Base-by-base conservation (phyloP, 2,113 vertebrate species). In the Muntiacus reevesi region DNA sequence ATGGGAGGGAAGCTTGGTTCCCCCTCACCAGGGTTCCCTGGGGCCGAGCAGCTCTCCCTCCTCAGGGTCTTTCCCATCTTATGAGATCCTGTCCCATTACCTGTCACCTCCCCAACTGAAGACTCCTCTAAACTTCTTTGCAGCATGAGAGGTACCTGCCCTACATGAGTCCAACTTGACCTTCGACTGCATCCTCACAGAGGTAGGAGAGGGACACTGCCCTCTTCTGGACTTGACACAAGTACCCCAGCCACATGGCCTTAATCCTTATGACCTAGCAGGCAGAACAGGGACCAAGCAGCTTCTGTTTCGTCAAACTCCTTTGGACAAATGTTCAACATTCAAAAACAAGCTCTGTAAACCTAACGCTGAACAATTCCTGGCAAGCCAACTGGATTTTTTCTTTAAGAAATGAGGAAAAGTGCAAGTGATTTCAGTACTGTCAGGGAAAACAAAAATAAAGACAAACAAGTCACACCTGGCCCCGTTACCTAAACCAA, bases 331-430 rank as follows among this genome's bases (percentile, higher is more conserved):
- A 97, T 84, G 84, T 88, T 89, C 95, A 89, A 96, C 92, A 97
- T 96, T 95, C 95, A 97, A 96, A 57, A 76, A 89, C 89, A 16
- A 83, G 25, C 45, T 96, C 81, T 90, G 5, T 76, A 98, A 98
- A 97, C 95, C 97, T 84, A 95, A 91, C 28, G 62, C 55, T 93
- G 57, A 91, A 91, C 55, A 82, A 92, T 88, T 95, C 78, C 95
- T 95, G 96, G 98, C 98, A 96, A 98, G 96, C 96, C 94, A 88
- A 97, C 71, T 87, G 90, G 85, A 81, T 92, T 89, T 96, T 64
- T 97, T 95, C 60, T 96, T 84, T 91, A 97, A 93, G 97, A 96
- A 89, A 95, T 8, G 67, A 97, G 91, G 93, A 52, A 94, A 98
- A 98, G 98, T 45, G n/a, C 93, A 98, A 97, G 96, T 98, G 95